phyloP scores from a whole-genome alignment of 2,113 vertebrate species.

The Hemichromis elongatus region DNA sequence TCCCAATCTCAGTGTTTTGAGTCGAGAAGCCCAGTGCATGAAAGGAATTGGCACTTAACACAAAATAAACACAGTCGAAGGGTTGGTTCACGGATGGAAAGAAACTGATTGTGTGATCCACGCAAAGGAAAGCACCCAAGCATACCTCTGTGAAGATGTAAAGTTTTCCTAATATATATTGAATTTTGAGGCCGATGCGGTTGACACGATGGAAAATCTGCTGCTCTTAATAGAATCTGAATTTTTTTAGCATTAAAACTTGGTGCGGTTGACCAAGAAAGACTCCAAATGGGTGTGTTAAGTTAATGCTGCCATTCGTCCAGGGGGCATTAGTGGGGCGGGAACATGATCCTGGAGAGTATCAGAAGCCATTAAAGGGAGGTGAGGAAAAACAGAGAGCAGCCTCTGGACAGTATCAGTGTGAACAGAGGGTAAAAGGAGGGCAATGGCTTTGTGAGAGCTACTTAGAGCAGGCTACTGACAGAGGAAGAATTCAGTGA shows the following conservation, averaged over 20 bases:
- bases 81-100: neutral
- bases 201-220: neutral
- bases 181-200: neutral
- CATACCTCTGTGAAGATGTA: neutral
- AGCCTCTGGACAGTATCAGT: slow-evolving; percentile 42
- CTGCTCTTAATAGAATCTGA: neutral
- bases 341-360: slow-evolving; percentile 19
- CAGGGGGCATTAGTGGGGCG: neutral
- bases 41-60: slow-evolving; percentile 11
- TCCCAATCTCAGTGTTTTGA: slow-evolving; percentile 4
- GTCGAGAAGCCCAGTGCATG: neutral
- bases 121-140: neutral
- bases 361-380: slow-evolving; percentile 47
- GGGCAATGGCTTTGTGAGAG: neutral
- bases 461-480: neutral
- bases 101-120: neutral
- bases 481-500: neutral
- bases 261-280: neutral
- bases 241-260: neutral
- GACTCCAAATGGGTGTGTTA: slow-evolving; percentile 10
- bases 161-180: neutral
- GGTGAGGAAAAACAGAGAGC: slow-evolving; percentile 53
- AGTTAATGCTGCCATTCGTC: neutral
- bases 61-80: slow-evolving; percentile 11
- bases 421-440: neutral